phyloP scores from a whole-genome alignment of 2,113 vertebrate species.

The Xenus cinereus region DNA sequence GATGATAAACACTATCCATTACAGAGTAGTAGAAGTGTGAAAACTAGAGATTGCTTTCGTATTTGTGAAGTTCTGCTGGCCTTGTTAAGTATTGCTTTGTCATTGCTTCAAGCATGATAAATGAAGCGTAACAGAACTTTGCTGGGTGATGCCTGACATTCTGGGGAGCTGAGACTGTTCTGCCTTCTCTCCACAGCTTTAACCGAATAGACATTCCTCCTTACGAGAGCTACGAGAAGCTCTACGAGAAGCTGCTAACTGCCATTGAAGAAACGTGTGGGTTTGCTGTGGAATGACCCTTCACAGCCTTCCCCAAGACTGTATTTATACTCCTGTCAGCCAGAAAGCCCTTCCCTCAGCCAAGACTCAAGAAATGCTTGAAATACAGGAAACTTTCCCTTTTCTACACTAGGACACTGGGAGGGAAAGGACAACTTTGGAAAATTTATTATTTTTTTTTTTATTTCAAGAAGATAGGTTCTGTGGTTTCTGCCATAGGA shows the following conservation, averaged over 20 bases:
- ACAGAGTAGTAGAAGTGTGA: background rate
- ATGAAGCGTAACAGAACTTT: background rate
- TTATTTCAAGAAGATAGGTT: slow-evolving; percentile 78
- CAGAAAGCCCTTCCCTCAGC: slow-evolving; percentile 70
- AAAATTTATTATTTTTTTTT: slow-evolving; percentile 41
- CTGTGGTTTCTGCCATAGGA: slow-evolving; percentile 76
- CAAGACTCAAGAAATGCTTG: slow-evolving; percentile 76
- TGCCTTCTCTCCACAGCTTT: slow-evolving; percentile 81
- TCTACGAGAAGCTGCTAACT: slow-evolving; percentile 98
- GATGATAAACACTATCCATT: background rate
- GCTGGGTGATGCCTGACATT: background rate
- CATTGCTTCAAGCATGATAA: rapidly evolving
- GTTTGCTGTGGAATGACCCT: slow-evolving; percentile 94
- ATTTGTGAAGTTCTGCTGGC: background rate
- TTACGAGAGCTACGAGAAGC: slow-evolving; percentile 96
- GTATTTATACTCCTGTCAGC: slow-evolving; percentile 73
- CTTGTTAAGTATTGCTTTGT: background rate
- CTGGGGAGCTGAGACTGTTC: background rate
- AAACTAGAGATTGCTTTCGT: background rate
- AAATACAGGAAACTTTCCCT: slow-evolving; percentile 72
- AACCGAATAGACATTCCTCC: slow-evolving; percentile 99
- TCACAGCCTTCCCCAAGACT: slow-evolving; percentile 52
- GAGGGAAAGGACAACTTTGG: slow-evolving; percentile 78
- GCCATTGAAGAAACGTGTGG: slow-evolving; percentile 99
- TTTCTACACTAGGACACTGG: slow-evolving; percentile 73